A percentile compares a stretch with the other conserved stretches of the same genome.
These are phyloP conservation scores for Champsocephalus esox DNA, from an alignment of 2,797 vertebrate genomes.

Conservation along the genomic window DNA sequence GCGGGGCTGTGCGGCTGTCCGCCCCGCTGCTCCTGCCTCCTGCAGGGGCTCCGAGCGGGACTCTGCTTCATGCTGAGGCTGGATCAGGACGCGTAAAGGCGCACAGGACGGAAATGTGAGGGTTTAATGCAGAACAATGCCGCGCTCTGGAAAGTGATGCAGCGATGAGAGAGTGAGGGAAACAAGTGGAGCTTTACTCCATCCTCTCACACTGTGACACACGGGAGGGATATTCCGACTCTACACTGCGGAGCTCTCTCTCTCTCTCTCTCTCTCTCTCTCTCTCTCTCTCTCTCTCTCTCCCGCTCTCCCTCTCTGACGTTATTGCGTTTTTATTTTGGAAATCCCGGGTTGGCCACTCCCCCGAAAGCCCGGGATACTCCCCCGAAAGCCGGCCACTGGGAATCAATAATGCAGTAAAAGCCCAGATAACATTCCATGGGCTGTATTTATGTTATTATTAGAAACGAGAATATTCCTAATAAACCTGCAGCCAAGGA, in stretches of 20 bases:
- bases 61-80: conserved; percentile 23
- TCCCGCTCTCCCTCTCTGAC: conserved; percentile 39
- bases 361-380: conserved; percentile 52
- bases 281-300: conserved; percentile 18
- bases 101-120: not conserved
- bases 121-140: conserved; percentile 3
- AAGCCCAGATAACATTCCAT: not conserved
- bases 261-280: not conserved
- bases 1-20: conserved; percentile 32
- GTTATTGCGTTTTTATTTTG: conserved; percentile 68
- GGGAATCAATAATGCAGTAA: conserved; percentile 48
- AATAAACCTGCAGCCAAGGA: not conserved
- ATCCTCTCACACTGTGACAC: conserved; percentile 21
- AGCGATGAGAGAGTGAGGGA: not conserved
- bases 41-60: conserved; percentile 35
- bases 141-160: conserved; percentile 28
- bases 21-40: conserved; percentile 55
- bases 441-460: not conserved
- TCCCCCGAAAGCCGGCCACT: conserved; percentile 38
- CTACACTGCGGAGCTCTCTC: conserved; percentile 48
- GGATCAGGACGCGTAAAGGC: not conserved
- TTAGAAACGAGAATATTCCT: not conserved
- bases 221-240: conserved; percentile 39
- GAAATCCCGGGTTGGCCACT: conserved; percentile 78
- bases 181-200: not conserved